Percentiles rank a stretch among this genome's conserved stretches.
phyloP scores from a whole-genome alignment of 64 coral and sea anemone genomes.

The Porites australiensis region DNA sequence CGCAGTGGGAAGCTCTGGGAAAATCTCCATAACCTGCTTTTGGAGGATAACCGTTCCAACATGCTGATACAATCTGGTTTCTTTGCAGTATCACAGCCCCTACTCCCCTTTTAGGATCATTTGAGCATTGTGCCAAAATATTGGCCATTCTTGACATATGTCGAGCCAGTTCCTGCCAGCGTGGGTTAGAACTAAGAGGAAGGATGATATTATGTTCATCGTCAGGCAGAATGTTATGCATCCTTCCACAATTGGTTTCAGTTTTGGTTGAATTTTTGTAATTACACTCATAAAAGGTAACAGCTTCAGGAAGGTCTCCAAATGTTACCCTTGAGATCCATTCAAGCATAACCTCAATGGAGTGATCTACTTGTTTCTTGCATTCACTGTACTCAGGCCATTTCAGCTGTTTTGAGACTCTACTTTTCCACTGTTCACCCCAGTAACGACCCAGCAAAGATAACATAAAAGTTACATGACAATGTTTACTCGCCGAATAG shows the following conservation, averaged over 20 bases:
- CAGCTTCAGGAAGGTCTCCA: slow-evolving; percentile 29
- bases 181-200: slow-evolving; percentile 20
- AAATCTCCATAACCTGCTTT: slow-evolving; percentile 74
- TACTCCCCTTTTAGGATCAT: slow-evolving; percentile 75
- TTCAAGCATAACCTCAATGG: slow-evolving; percentile 57
- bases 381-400: slow-evolving; percentile 59
- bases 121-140: slow-evolving; percentile 67
- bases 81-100: slow-evolving; percentile 61
- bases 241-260: neutral
- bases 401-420: slow-evolving; percentile 10
- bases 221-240: neutral
- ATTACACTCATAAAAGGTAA: slow-evolving; percentile 13
- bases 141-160: slow-evolving; percentile 82
- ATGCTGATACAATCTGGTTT: slow-evolving; percentile 62
- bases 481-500: slow-evolving; percentile 9
- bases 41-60: slow-evolving; percentile 78
- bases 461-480: neutral
- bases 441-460: slow-evolving; percentile 12
- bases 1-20: slow-evolving; percentile 60
- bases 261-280: neutral
- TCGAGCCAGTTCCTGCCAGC: slow-evolving; percentile 72
- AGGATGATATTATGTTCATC: neutral
- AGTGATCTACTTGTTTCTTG: slow-evolving; percentile 30
- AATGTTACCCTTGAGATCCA: slow-evolving; percentile 58
- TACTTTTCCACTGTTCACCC: slow-evolving; percentile 51